A percentile compares a stretch with the other conserved stretches of the same genome.
These are phyloP conservation scores for Pimephales promelas DNA, from an alignment of 2,113 vertebrate genomes.

Conservation along the genomic window DNA sequence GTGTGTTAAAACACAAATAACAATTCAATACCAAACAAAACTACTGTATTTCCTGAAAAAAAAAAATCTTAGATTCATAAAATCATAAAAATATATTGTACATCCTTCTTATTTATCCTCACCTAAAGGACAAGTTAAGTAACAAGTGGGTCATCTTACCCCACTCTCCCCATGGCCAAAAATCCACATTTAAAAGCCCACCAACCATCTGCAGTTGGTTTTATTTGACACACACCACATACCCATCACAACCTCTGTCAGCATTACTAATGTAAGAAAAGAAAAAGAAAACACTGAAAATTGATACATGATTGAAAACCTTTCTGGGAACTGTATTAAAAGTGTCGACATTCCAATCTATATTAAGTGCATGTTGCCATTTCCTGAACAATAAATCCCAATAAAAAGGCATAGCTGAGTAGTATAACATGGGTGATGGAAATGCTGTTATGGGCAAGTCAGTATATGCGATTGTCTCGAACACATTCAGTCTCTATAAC, in stretches of 20 bases:
- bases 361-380: conserved; percentile 68
- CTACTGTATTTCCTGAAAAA: no score
- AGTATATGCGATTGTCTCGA: conserved; percentile 37
- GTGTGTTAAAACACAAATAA: no score
- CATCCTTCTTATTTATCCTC: background rate
- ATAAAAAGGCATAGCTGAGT: conserved; percentile 60
- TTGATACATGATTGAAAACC: conserved; percentile 57
- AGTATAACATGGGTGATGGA: conserved; percentile 56
- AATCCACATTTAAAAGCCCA: background rate
- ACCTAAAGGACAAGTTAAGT: background rate
- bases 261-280: conserved; percentile 7
- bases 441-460: conserved; percentile 65
- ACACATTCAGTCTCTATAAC: conserved; percentile 2
- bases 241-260: conserved; percentile 39
- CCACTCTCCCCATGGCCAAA: background rate
- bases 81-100: no score
- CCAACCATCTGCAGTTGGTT: conserved; percentile 37
- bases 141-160: background rate
- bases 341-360: conserved; percentile 66
- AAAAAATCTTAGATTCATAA: no score
- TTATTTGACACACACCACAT: conserved; percentile 62
- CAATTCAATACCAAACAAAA: no score
- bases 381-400: conserved; percentile 71
- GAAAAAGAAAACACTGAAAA: conserved; percentile 43
- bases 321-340: conserved; percentile 68